Evolutionary conservation across 1,140 invertebrate species (phyloP).

Genomic region (Halesus radiatus): DNA sequence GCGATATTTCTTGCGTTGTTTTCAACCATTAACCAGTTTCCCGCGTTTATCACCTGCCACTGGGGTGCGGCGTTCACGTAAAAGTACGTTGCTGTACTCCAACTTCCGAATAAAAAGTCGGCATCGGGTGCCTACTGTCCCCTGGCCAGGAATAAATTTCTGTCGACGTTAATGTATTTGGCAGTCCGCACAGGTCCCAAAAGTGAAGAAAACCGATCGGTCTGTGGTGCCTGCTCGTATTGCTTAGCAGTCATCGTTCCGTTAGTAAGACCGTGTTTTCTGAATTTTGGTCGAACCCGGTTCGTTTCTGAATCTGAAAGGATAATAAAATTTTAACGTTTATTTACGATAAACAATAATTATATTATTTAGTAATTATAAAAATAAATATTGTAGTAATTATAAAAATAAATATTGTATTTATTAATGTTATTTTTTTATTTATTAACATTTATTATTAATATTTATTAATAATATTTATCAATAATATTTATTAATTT

Average conservation of each 20-base stretch:
- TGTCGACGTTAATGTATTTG: constrained; percentile 61
- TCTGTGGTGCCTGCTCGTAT: constrained; percentile 51
- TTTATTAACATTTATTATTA: too few relatives aligned
- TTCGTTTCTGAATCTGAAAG: constrained; percentile 52
- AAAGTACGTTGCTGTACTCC: constrained; percentile 66
- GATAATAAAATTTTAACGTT: too few relatives aligned
- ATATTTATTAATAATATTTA: too few relatives aligned
- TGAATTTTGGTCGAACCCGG: constrained; percentile 38
- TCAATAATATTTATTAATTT: too few relatives aligned
- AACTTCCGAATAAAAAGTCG: constrained; percentile 66
- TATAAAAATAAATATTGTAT: too few relatives aligned
- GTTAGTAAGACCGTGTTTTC: constrained; percentile 39
- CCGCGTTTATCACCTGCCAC: constrained; percentile 72
- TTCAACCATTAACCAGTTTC: constrained; percentile 71
- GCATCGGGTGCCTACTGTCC: constrained; percentile 68
- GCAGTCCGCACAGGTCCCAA: constrained; percentile 59
- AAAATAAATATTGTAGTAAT: too few relatives aligned
- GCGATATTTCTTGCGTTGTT: constrained; percentile 62
- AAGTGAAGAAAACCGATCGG: constrained; percentile 59
- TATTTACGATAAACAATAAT: too few relatives aligned
- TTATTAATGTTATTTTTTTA: too few relatives aligned
- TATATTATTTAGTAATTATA: too few relatives aligned
- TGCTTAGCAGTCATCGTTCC: constrained; percentile 36
- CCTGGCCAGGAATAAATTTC: constrained; percentile 60
- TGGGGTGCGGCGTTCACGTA: constrained; percentile 73